phyloP scores from a whole-genome alignment of 2,888 invertebrate species.

The Lampropteryx suffumata region DNA sequence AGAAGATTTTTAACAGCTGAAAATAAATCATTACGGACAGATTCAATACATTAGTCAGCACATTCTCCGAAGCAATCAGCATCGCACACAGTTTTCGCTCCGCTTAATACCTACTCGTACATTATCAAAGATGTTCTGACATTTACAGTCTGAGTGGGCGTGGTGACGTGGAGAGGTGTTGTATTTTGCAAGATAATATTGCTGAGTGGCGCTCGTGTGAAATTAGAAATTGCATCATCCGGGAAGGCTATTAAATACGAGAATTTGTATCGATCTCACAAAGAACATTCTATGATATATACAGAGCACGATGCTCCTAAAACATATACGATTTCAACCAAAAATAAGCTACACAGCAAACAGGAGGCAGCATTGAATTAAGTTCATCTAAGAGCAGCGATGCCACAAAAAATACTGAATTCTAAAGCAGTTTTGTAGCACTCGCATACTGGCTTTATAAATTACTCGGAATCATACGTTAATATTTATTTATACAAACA shows the following conservation, averaged over 20 bases:
- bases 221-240: not conserved
- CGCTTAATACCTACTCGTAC: no score
- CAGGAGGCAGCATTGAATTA: no score
- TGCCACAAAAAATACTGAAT: no score
- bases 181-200: slow-evolving; percentile 24
- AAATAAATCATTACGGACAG: no score
- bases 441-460: not conserved
- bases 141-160: slow-evolving; percentile 41
- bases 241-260: no score
- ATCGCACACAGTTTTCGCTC: slow-evolving; percentile 20
- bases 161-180: slow-evolving; percentile 36
- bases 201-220: not conserved
- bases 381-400: no score
- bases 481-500: slow-evolving; percentile 15
- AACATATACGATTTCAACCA: no score
- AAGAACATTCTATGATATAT: no score
- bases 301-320: no score
- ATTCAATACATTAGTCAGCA: slow-evolving; percentile 5
- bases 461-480: slow-evolving; percentile 2
- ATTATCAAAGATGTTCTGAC: slow-evolving; percentile 39
- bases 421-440: no score
- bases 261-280: no score
- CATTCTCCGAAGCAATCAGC: slow-evolving; percentile 10
- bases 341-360: no score
- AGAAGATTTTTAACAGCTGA: not conserved